Evolutionary conservation across 2,888 invertebrate genomes (phyloP).

Genomic region (Cheilosia soror): DNA sequence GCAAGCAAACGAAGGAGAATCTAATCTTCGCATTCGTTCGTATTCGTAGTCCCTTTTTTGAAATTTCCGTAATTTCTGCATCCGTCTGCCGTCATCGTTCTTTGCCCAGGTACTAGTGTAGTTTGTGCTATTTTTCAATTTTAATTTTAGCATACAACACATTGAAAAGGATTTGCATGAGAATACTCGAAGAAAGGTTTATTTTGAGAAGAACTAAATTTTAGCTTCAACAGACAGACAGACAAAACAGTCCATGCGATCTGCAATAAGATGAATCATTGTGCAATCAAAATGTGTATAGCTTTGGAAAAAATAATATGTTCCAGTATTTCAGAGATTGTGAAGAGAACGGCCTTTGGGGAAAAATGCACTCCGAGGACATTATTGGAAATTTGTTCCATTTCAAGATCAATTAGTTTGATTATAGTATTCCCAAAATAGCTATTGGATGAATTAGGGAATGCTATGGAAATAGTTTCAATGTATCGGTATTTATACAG

Average conservation of each 20-base stretch:
- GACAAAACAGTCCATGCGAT: conserved; percentile 7
- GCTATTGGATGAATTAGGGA: neutral
- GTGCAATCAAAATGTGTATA: neutral
- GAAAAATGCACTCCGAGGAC: neutral
- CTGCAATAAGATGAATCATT: neutral
- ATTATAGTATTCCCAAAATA: conserved; percentile 18
- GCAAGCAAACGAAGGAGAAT: conserved; percentile 62
- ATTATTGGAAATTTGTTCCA: neutral
- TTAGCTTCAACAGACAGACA: conserved; percentile 10
- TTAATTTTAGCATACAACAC: conserved; percentile 23
- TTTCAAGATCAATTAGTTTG: conserved; percentile 15
- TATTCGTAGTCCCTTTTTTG: conserved; percentile 32
- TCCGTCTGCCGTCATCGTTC: conserved; percentile 38
- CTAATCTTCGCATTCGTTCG: conserved; percentile 70
- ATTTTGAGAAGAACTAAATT: conserved; percentile 37
- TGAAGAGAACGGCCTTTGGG: neutral
- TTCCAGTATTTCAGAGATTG: neutral
- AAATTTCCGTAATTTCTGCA: conserved; percentile 69
- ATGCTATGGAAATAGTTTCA: neutral
- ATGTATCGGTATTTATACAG: neutral
- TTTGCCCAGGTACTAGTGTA: conserved; percentile 1
- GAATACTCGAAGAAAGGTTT: conserved; percentile 21
- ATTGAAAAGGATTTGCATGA: conserved; percentile 42
- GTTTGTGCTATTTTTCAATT: conserved; percentile 27
- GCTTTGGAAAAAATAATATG: neutral